These are phyloP conservation scores for Mus pahari DNA, from an alignment of 2,113 vertebrate species.

Conservation along the genomic window DNA sequence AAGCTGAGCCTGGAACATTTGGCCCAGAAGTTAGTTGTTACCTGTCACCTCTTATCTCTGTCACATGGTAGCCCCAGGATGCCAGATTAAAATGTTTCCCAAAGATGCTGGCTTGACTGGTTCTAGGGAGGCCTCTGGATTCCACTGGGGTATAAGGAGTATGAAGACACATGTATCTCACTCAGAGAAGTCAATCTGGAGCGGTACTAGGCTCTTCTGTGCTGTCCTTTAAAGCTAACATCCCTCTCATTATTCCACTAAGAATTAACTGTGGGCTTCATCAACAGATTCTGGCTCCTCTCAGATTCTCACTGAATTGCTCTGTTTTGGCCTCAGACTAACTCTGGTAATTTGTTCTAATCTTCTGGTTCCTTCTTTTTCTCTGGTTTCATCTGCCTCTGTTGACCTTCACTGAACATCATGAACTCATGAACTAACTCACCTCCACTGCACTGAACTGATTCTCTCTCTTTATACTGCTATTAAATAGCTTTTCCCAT, in stretches of 20 bases:
- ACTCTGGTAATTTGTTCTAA: too few relatives aligned
- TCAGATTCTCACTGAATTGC: too few relatives aligned
- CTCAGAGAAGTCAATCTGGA: background rate
- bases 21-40: background rate
- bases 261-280: background rate
- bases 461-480: too few relatives aligned
- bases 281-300: background rate
- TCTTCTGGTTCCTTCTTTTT: too few relatives aligned
- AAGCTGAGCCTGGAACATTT: background rate
- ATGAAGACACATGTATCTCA: rapidly evolving
- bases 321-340: too few relatives aligned
- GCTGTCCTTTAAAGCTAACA: background rate
- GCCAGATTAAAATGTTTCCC: background rate
- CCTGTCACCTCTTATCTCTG: background rate
- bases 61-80: background rate
- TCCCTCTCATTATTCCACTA: background rate
- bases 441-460: too few relatives aligned
- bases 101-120: background rate
- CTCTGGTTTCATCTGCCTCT: too few relatives aligned
- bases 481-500: too few relatives aligned
- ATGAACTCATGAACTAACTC: too few relatives aligned
- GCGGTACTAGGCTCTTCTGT: background rate
- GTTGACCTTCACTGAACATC: too few relatives aligned
- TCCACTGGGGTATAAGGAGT: background rate
- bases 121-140: background rate